A percentile compares a stretch with the other conserved stretches of the same genome.
Conservation (phyloP, 2,797 vertebrate genomes). For the Leptodactylus fallax region DNA sequence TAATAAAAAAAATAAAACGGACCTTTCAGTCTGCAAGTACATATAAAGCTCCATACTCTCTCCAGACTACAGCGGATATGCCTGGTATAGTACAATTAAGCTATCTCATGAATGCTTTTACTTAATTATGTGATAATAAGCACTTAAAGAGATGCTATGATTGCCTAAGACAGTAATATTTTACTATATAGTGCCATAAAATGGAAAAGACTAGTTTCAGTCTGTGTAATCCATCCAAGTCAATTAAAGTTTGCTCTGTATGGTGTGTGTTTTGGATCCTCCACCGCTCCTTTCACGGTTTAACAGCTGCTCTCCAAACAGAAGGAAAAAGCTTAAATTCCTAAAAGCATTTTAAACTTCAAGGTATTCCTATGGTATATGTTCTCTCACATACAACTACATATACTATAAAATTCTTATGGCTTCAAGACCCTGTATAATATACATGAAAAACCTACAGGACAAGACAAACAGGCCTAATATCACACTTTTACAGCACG, state of each 20-base stretch:
- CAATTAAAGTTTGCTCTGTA: constrained; percentile 49
- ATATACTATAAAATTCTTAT: background rate
- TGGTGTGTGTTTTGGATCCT: constrained; percentile 49
- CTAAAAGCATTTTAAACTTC: background rate
- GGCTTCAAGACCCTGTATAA: no score
- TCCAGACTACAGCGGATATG: background rate
- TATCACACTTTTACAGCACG: no score
- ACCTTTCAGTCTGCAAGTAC: background rate
- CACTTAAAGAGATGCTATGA: constrained; percentile 17
- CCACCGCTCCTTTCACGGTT: constrained; percentile 13
- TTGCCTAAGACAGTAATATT: constrained; percentile 34
- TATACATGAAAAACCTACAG: no score
- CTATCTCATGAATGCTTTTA: background rate
- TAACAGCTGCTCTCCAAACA: constrained; percentile 39
- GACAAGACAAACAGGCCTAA: no score
- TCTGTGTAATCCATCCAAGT: constrained; percentile 36
- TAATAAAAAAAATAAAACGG: background rate
- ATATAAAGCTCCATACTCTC: background rate
- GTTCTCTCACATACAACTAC: background rate
- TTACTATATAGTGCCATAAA: constrained; percentile 42
- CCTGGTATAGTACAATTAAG: background rate
- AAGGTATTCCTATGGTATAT: background rate
- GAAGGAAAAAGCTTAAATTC: constrained; percentile 22
- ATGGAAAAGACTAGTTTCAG: constrained; percentile 27
- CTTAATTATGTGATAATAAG: constrained; percentile 28